phyloP scores from a whole-genome alignment of 1,140 invertebrate species.

The Galendromus occidentalis region DNA sequence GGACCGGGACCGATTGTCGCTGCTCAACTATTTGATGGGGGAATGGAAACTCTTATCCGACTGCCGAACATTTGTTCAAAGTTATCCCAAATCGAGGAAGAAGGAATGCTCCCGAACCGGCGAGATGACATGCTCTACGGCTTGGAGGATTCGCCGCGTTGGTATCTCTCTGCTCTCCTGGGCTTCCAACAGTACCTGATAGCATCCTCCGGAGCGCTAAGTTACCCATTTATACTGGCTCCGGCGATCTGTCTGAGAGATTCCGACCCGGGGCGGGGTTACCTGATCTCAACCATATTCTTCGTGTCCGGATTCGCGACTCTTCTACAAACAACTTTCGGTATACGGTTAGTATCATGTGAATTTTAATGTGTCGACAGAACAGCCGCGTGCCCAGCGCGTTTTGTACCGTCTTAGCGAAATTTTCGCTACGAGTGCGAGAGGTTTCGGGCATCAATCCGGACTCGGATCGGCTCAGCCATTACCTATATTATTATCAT shows the following conservation, averaged over 20 bases:
- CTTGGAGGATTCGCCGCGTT: conserved; percentile 58
- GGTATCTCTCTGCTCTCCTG: conserved; percentile 59
- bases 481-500: no score
- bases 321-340: conserved; percentile 54
- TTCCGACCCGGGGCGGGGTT: conserved; percentile 47
- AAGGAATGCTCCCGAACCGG: neutral
- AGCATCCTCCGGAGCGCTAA: conserved; percentile 65
- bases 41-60: no score
- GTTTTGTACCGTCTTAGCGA: no score
- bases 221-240: conserved; percentile 59
- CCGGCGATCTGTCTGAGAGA: conserved; percentile 58
- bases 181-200: conserved; percentile 66
- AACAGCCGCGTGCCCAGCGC: no score
- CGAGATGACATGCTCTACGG: conserved; percentile 45
- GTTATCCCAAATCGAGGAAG: neutral
- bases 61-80: no score
- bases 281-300: conserved; percentile 69
- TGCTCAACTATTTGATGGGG: no score
- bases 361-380: no score
- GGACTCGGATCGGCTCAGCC: no score
- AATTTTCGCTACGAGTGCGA: no score
- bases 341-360: conserved; percentile 39
- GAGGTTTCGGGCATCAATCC: no score
- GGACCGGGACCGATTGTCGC: no score
- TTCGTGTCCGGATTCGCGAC: conserved; percentile 67